Evolutionary conservation across 2,113 vertebrate genomes (phyloP), one percentile per base, ranked within the genome.

Genomic region (Ariopsis seemanni): DNA sequence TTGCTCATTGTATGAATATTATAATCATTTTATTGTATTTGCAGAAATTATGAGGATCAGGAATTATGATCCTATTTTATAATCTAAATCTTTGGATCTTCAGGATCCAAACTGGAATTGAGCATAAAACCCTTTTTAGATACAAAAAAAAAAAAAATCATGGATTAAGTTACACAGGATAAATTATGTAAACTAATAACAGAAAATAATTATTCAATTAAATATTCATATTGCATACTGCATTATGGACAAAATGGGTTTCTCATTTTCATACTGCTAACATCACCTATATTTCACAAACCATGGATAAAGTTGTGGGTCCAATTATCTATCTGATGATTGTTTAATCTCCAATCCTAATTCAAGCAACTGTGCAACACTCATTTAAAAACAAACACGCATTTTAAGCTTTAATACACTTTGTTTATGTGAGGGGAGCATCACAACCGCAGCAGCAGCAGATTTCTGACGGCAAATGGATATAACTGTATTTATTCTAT

Each of bases 131-230:
- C 12, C 4, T n/a, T 67, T 67, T 27, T 27, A 27, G 1, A 12
- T 27, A 14, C 34, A 34, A 34, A 34, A 34, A 34, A 67, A 34
- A 34, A 34, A 30, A 69, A 3, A 34, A 69, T 69, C 3, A 48
- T 75, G 18, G 3, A 75, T 50, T 50, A 34, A 7, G 20, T 75
- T 11, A 52, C 52, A 52, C 18, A 72, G 34, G 7, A 48, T 42
- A 20, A 9, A 72, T 20, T 72, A 72, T 50, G 18, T 25, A 75
- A 50, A 96, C 95, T 96, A 95, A 96, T 96, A 95, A 96, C 94
- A 94, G 95, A 96, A 96, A 97, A 96, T 96, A 96, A 96, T 95
- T 95, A 95, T 93, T 91, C 94, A 94, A 96, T 97, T 95, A 97
- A 96, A 96, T 96, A 96, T 97, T 96, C 95, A 96, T 95, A 89